These are phyloP conservation scores for Pachyrhynchus sulphureomaculatus DNA, from an alignment of 1,140 invertebrate species.

Conservation along the genomic window DNA sequence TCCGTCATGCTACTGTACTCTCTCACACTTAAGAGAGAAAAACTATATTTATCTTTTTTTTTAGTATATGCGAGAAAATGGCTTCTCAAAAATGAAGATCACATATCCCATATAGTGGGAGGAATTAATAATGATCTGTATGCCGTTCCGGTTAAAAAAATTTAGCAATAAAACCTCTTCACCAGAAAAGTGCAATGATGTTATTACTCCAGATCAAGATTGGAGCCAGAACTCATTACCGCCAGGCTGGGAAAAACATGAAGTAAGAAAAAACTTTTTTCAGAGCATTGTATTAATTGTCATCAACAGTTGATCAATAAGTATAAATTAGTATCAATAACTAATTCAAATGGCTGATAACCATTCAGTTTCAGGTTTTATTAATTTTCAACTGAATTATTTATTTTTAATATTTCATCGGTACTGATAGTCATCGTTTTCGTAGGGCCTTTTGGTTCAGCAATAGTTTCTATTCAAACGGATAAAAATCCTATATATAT, in stretches of 20 bases:
- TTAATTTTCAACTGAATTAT: too few species aligned
- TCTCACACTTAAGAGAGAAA: conserved; percentile 56
- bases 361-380: not conserved
- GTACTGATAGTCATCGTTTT: too few species aligned
- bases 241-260: conserved; percentile 90
- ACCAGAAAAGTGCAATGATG: conserved; percentile 40
- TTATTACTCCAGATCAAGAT: conserved; percentile 53
- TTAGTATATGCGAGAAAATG: conserved; percentile 60
- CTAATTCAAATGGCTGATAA: not conserved
- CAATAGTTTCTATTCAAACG: too few species aligned
- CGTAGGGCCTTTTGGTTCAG: too few species aligned
- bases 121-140: conserved; percentile 74
- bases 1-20: conserved; percentile 31
- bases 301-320: not conserved
- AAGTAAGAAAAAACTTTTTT: conserved; percentile 58
- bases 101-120: conserved; percentile 68
- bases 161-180: conserved; percentile 49
- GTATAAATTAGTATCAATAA: not conserved
- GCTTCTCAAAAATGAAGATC: conserved; percentile 49
- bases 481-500: too few species aligned
- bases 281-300: not conserved
- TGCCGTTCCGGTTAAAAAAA: conserved; percentile 70
- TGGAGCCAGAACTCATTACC: conserved; percentile 62
- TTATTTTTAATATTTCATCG: too few species aligned
- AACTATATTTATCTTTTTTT: conserved; percentile 28